A percentile compares a stretch with the other conserved stretches of the same genome.
phyloP scores from a whole-genome alignment of 2,797 vertebrate species.

The Natrix natrix region DNA sequence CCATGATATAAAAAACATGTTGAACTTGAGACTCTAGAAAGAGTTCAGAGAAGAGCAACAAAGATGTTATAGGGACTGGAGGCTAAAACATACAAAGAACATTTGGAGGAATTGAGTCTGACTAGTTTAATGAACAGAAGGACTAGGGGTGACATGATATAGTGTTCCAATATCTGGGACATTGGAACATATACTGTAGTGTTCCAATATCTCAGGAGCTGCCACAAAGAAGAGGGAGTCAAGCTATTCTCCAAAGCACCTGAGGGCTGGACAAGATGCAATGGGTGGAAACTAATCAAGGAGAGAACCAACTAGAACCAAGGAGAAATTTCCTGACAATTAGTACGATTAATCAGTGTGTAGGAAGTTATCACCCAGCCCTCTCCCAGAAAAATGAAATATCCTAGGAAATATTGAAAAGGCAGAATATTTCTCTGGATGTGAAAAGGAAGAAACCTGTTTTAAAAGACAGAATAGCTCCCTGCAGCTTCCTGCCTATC shows the following conservation, averaged over 20 bases:
- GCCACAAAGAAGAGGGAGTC: not conserved
- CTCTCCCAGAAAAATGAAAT: too few relatives aligned
- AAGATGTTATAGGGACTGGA: not conserved
- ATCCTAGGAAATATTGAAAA: too few relatives aligned
- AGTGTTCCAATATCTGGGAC: not conserved
- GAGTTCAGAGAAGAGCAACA: not conserved
- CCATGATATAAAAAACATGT: not conserved
- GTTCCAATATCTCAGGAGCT: not conserved
- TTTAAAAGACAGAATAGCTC: too few relatives aligned
- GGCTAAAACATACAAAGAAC: not conserved
- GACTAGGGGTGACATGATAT: not conserved
- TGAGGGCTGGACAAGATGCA: not conserved
- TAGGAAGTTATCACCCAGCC: too few relatives aligned
- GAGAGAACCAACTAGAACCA: not conserved
- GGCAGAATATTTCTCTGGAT: too few relatives aligned
- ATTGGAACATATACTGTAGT: not conserved
- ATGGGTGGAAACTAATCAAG: not conserved
- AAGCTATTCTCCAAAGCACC: not conserved
- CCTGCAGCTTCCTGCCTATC: too few relatives aligned
- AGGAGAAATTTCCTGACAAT: not conserved
- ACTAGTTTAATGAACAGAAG: not conserved
- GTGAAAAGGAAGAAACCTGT: too few relatives aligned
- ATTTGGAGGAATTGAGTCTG: not conserved
- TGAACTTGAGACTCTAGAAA: not conserved
- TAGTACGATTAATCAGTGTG: not conserved